These are phyloP conservation scores for Crypturellus undulatus DNA, from an alignment of 2,113 vertebrate genomes.

Conservation along the genomic window DNA sequence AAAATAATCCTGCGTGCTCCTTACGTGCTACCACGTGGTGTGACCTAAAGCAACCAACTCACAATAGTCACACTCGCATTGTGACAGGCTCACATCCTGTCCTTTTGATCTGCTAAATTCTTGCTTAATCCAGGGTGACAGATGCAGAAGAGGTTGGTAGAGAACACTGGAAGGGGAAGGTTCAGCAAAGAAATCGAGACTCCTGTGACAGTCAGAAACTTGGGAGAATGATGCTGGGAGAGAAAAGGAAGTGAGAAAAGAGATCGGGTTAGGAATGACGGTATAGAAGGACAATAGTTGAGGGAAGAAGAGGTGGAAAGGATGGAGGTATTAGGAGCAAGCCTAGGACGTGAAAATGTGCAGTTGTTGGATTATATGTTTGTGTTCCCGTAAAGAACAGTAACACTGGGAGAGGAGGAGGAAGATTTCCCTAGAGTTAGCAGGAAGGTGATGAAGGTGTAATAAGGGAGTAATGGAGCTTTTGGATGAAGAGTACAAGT, in stretches of 20 bases:
- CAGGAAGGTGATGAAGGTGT: neutral
- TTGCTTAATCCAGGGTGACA: neutral
- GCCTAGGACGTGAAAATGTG: neutral
- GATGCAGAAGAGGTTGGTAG: neutral
- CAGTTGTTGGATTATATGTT: neutral
- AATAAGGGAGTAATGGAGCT: neutral
- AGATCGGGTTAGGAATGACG: neutral
- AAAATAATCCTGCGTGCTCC: neutral
- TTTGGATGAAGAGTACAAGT: neutral
- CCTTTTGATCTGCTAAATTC: neutral
- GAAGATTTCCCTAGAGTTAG: neutral
- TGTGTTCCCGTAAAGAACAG: neutral
- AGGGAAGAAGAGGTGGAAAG: neutral
- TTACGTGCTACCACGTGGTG: neutral
- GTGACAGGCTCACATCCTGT: neutral
- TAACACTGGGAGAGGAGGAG: neutral
- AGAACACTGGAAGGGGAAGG: neutral
- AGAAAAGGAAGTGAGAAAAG: neutral
- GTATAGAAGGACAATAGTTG: neutral
- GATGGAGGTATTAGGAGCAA: neutral
- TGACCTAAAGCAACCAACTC: neutral
- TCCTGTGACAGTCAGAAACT: neutral
- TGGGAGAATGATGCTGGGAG: neutral
- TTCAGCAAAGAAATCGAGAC: neutral
- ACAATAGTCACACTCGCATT: neutral